Conservation (phyloP, 2,113 vertebrate species). For the Vulpes ferrilata region DNA sequence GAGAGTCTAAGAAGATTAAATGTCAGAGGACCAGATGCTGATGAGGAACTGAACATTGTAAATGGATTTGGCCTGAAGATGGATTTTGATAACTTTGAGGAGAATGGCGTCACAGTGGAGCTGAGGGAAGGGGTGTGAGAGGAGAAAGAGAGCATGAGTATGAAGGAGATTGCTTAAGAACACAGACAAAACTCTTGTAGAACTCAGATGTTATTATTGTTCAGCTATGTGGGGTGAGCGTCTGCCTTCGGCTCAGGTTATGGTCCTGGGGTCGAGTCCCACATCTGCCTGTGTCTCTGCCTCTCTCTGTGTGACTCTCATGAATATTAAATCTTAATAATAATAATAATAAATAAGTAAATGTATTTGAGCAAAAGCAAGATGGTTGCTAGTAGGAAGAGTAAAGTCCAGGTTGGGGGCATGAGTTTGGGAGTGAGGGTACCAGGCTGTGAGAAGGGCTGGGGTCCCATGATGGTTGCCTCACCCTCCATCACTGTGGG, state of each 20-base stretch:
- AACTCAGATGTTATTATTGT: background rate
- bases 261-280: too few species aligned
- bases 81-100: constrained; percentile 56
- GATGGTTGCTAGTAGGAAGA: too few species aligned
- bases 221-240: background rate
- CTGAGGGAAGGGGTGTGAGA: background rate
- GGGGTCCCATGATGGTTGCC: accelerated
- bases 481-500: background rate
- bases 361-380: background rate
- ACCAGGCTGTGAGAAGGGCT: accelerated
- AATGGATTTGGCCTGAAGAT: constrained; percentile 51
- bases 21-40: background rate
- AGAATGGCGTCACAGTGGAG: background rate
- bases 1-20: background rate
- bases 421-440: background rate
- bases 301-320: too few species aligned
- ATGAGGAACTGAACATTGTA: constrained; percentile 13
- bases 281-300: too few species aligned
- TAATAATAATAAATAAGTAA: background rate
- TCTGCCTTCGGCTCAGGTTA: too few species aligned
- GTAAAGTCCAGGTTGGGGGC: background rate
- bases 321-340: too few species aligned
- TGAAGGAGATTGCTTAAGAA: background rate
- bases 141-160: background rate
- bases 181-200: background rate